A percentile compares a stretch with the other conserved stretches of the same genome.
phyloP scores from a whole-genome alignment of 2,797 vertebrate species.

The Brotula barbata region DNA sequence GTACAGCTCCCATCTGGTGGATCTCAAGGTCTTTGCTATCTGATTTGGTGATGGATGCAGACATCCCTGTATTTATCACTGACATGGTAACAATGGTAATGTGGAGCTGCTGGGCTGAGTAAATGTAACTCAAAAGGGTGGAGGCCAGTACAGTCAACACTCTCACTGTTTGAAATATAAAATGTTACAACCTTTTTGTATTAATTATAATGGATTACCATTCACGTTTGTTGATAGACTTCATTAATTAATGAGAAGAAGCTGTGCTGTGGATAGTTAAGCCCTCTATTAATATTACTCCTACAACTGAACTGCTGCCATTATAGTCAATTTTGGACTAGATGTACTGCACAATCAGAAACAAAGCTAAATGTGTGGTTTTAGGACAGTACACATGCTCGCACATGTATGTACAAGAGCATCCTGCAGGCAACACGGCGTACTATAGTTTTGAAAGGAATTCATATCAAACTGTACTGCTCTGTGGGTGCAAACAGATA shows the following conservation, averaged over 20 bases:
- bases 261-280: neutral
- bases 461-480: constrained; percentile 16
- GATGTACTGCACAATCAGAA: neutral
- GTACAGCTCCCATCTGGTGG: constrained; percentile 23
- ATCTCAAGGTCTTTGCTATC: constrained; percentile 46
- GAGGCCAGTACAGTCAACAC: neutral
- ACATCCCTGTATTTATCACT: constrained; percentile 30
- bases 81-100: constrained; percentile 17
- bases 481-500: constrained; percentile 24
- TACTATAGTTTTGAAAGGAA: constrained; percentile 13
- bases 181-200: neutral
- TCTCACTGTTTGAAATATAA: constrained; percentile 20
- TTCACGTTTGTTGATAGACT: neutral
- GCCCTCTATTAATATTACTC: neutral
- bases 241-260: neutral
- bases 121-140: constrained; percentile 13
- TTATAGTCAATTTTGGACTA: neutral
- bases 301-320: neutral
- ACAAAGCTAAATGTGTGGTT: neutral
- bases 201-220: neutral
- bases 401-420: neutral
- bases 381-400: neutral
- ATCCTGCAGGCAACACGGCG: constrained; percentile 1
- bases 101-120: constrained; percentile 4
- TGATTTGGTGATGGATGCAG: constrained; percentile 46